Evolutionary conservation across 2,113 vertebrate species (phyloP).

Genomic region (Noturus placidus): DNA sequence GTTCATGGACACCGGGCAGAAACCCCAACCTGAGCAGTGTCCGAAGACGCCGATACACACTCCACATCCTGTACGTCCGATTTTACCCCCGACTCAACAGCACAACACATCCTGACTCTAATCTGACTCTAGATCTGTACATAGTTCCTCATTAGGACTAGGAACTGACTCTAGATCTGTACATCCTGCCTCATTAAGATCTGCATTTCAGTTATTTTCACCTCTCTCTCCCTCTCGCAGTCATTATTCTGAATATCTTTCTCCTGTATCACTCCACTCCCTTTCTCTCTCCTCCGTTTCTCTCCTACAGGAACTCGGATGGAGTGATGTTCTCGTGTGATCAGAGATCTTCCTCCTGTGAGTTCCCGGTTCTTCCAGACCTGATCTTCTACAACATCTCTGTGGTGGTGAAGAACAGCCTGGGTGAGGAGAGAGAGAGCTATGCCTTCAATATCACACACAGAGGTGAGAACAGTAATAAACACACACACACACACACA

Average conservation of each 20-base stretch:
- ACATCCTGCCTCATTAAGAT: not conserved
- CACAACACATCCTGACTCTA: not conserved
- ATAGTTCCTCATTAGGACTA: not conserved
- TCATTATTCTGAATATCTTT: not conserved
- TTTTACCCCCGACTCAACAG: not conserved
- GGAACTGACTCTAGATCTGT: too few relatives aligned
- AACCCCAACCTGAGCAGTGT: fast-evolving
- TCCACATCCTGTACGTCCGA: slow-evolving; percentile 58
- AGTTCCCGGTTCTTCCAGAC: slow-evolving; percentile 50
- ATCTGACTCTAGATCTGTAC: not conserved
- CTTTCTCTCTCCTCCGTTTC: not conserved
- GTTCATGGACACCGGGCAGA: slow-evolving; percentile 58
- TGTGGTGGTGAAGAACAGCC: slow-evolving; percentile 55
- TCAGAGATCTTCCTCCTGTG: not conserved
- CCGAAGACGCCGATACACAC: slow-evolving; percentile 43
- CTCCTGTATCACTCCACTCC: not conserved
- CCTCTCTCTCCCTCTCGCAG: too few relatives aligned
- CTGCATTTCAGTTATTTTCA: not conserved
- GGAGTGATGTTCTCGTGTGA: slow-evolving; percentile 7
- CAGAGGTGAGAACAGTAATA: slow-evolving; percentile 55
- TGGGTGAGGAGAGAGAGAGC: slow-evolving; percentile 59
- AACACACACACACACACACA: not conserved
- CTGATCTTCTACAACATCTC: slow-evolving; percentile 60
- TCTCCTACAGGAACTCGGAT: slow-evolving; percentile 50
- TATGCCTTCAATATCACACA: slow-evolving; percentile 63